Evolutionary conservation across 2,797 vertebrate genomes (phyloP).

Genomic region (Enteromius radiatus): DNA sequence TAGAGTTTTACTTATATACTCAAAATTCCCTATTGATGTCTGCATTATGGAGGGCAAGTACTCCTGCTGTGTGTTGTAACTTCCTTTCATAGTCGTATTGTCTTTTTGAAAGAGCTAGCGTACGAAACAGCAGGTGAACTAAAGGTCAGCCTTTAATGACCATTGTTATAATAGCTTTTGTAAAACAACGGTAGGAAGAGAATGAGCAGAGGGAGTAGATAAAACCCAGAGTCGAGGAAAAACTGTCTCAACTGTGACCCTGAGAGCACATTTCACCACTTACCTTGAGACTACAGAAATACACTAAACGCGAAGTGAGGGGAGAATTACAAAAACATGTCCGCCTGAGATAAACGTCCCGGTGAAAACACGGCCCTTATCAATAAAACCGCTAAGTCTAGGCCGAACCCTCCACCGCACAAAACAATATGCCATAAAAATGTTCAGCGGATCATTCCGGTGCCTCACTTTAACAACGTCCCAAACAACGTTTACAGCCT

Average conservation of each 20-base stretch:
- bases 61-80: background rate
- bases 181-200: constrained; percentile 50
- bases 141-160: constrained; percentile 56
- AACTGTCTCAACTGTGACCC: constrained; percentile 45
- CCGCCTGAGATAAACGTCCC: background rate
- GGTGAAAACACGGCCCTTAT: constrained; percentile 13
- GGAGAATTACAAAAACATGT: background rate
- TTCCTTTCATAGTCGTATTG: background rate
- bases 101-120: constrained; percentile 22
- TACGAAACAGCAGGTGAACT: constrained; percentile 44
- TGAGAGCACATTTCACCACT: constrained; percentile 50
- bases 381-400: constrained; percentile 19
- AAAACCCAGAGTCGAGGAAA: constrained; percentile 30
- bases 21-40: background rate
- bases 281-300: constrained; percentile 17
- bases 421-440: constrained; percentile 37
- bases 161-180: constrained; percentile 44
- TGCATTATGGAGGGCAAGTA: background rate
- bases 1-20: background rate
- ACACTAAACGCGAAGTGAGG: background rate
- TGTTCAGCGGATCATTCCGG: background rate
- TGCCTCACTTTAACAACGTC: constrained; percentile 12
- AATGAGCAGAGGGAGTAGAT: constrained; percentile 20
- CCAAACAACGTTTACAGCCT: constrained; percentile 25
- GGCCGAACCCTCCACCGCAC: constrained; percentile 23